A percentile compares a stretch with the other conserved stretches of the same genome.
Evolutionary conservation across 2,888 invertebrate genomes (phyloP).

Genomic region (Cylindroiulus punctatus): DNA sequence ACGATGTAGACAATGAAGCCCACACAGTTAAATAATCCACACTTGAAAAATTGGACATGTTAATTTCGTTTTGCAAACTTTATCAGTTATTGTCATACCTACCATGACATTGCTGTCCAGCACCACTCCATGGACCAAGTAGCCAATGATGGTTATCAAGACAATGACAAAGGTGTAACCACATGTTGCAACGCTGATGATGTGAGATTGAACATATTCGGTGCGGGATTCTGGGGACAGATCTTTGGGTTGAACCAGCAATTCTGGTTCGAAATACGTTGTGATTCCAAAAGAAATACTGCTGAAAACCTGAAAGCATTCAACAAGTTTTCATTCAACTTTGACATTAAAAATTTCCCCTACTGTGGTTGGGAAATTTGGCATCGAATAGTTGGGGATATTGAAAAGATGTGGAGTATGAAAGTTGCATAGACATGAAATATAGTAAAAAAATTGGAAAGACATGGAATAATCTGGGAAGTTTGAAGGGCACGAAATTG

Average conservation of each 20-base stretch:
- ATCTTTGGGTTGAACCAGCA: not conserved
- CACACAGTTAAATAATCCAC: not conserved
- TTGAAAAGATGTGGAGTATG: too few species aligned
- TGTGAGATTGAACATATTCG: not conserved
- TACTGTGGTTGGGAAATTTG: too few species aligned
- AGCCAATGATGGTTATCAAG: not conserved
- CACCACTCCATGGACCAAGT: not conserved
- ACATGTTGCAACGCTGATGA: not conserved
- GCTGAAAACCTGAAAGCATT: not conserved
- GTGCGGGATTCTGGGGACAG: not conserved
- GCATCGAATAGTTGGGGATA: too few species aligned
- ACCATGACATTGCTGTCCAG: not conserved
- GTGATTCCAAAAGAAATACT: not conserved
- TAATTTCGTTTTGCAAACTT: not conserved
- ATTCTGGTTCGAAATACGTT: not conserved
- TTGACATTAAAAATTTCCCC: too few species aligned
- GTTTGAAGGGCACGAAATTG: too few species aligned
- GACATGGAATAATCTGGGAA: too few species aligned
- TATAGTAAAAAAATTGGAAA: too few species aligned
- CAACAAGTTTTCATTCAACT: too few species aligned
- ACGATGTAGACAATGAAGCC: not conserved
- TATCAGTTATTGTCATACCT: not conserved
- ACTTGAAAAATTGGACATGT: not conserved
- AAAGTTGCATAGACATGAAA: too few species aligned
- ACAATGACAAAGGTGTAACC: not conserved